Percentiles rank a stretch among this genome's conserved stretches.
These are phyloP conservation scores for Apamea sordens DNA, from an alignment of 2,888 invertebrate species.

Conservation along the genomic window DNA sequence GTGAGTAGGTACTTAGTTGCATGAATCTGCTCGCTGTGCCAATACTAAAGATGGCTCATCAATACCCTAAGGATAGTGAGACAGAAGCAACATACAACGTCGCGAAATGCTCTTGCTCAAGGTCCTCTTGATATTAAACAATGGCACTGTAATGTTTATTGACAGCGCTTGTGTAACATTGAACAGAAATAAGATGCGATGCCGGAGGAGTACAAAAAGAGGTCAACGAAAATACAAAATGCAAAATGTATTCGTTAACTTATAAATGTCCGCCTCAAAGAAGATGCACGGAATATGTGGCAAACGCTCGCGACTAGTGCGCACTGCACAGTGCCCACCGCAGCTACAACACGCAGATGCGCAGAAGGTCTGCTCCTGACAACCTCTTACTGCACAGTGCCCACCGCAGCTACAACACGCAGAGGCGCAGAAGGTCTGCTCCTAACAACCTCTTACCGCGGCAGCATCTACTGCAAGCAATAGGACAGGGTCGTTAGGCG, in stretches of 20 bases:
- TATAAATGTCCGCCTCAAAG: conserved; percentile 7
- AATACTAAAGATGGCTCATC: not conserved
- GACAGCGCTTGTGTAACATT: not conserved
- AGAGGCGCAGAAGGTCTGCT: not conserved
- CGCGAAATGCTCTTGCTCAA: not conserved
- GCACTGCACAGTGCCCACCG: not conserved
- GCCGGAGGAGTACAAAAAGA: not conserved
- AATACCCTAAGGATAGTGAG: not conserved
- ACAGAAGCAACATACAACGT: not conserved
- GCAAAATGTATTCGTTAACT: conserved; percentile 5
- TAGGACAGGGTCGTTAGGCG: not conserved
- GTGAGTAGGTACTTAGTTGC: not conserved
- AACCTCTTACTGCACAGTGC: not conserved
- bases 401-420: not conserved
- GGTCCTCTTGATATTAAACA: conserved; percentile 4
- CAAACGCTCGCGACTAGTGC: conserved; percentile 20
- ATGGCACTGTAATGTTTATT: not conserved
- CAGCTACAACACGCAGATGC: not conserved
- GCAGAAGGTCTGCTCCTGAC: not conserved
- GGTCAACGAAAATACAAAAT: conserved; percentile 26
- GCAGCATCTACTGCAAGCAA: not conserved
- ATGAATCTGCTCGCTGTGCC: not conserved
- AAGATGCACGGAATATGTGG: conserved; percentile 16
- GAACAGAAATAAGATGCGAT: conserved; percentile 11
- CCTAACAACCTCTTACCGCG: too few species aligned